phyloP scores from a whole-genome alignment of 2,888 invertebrate genomes.

The Campopleginae sp. region DNA sequence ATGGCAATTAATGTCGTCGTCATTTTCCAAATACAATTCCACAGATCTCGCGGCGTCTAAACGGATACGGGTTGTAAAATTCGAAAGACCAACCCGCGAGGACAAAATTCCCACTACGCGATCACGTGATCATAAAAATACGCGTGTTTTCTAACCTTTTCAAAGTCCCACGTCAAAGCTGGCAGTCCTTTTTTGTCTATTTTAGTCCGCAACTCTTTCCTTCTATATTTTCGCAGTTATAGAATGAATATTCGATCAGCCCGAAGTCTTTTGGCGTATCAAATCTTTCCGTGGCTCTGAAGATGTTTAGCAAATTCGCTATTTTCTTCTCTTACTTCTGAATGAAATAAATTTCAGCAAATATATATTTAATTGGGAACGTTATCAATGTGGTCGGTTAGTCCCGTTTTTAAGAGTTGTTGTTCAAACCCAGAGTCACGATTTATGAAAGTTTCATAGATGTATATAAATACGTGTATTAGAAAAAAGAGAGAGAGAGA shows the following conservation, averaged over 20 bases:
- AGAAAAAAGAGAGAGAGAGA: neutral
- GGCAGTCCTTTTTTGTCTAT: slow-evolving; percentile 56
- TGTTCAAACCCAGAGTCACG: slow-evolving; percentile 5
- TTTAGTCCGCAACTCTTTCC: slow-evolving; percentile 36
- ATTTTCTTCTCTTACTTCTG: slow-evolving; percentile 11
- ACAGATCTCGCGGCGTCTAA: neutral
- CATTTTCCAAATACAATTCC: neutral
- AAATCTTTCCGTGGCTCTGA: neutral
- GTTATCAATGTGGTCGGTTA: neutral
- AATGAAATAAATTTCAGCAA: neutral
- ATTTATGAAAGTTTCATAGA: slow-evolving; percentile 25
- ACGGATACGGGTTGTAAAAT: slow-evolving; percentile 9
- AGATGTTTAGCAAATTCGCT: neutral
- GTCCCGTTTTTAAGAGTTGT: neutral
- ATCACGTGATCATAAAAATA: slow-evolving; percentile 7
- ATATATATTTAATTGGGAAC: neutral
- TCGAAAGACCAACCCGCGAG: slow-evolving; percentile 31
- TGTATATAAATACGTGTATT: slow-evolving; percentile 16
- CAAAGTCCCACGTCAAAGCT: slow-evolving; percentile 41
- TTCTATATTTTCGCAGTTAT: slow-evolving; percentile 1
- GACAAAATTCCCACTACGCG: slow-evolving; percentile 38
- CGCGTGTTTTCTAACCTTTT: slow-evolving; percentile 41
- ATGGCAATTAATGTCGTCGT: neutral
- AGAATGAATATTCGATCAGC: slow-evolving; percentile 14
- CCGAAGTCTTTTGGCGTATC: neutral